phyloP scores from a whole-genome alignment of 2,888 invertebrate species.

The Suillia variegata region DNA sequence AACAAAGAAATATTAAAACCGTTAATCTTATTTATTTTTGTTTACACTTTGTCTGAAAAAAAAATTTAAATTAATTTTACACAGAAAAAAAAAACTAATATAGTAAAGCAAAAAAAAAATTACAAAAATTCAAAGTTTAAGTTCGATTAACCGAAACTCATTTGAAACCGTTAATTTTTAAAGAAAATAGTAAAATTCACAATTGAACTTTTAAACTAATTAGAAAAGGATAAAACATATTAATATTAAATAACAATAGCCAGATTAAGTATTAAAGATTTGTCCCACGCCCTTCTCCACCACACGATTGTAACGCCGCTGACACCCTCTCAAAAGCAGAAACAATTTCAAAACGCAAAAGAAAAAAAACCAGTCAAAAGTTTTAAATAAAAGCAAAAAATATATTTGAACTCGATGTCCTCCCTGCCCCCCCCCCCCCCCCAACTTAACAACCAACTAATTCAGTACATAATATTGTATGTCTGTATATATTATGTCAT shows the following conservation, averaged over 20 bases:
- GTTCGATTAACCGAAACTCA: background rate
- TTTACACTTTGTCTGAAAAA: too few species aligned
- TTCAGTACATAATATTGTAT: too few species aligned
- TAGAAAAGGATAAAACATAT: constrained; percentile 3
- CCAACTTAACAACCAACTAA: background rate
- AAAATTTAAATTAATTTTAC: too few species aligned
- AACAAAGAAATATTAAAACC: too few species aligned
- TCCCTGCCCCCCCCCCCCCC: background rate
- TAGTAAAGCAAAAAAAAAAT: constrained; percentile 30
- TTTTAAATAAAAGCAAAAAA: background rate
- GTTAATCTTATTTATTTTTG: too few species aligned
- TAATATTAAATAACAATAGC: background rate
- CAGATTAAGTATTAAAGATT: background rate
- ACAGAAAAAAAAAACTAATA: too few species aligned
- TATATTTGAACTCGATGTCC: background rate
- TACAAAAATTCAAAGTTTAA: constrained; percentile 2
- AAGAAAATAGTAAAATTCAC: constrained; percentile 11
- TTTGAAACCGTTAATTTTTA: constrained; percentile 16
- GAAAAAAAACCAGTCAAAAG: background rate
- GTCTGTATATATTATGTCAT: too few species aligned
- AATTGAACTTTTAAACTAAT: constrained; percentile 1
- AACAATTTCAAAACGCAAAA: background rate
- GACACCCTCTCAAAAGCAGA: background rate
- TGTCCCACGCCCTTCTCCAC: background rate
- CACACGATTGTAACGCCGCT: background rate